Evolutionary conservation across 2,797 vertebrate species (phyloP).

Genomic region (Typhlichthys subterraneus): DNA sequence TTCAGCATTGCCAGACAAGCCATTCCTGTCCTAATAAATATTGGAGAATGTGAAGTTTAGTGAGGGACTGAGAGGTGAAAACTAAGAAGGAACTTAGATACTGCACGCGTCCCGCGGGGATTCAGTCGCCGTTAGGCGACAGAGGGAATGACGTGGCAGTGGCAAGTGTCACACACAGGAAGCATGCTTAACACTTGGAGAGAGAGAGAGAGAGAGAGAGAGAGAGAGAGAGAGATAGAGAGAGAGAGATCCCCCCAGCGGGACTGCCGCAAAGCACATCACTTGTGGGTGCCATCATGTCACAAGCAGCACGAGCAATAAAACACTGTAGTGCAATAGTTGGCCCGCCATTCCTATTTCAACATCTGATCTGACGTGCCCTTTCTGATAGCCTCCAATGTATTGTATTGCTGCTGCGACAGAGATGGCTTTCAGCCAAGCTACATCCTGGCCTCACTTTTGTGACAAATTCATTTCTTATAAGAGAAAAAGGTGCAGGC

Average conservation of each 20-base stretch:
- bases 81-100: slow-evolving; percentile 37
- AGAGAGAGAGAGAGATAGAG: background rate
- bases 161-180: slow-evolving; percentile 45
- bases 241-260: slow-evolving; percentile 42
- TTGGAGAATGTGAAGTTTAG: slow-evolving; percentile 52
- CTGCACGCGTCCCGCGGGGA: slow-evolving; percentile 51
- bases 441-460: slow-evolving; percentile 41
- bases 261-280: slow-evolving; percentile 29
- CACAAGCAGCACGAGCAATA: slow-evolving; percentile 41
- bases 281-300: slow-evolving; percentile 46
- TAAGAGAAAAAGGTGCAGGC: slow-evolving; percentile 57
- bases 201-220: background rate
- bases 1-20: slow-evolving; percentile 52
- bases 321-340: slow-evolving; percentile 29
- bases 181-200: slow-evolving; percentile 47
- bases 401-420: slow-evolving; percentile 41
- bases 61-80: slow-evolving; percentile 21
- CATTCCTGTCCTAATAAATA: slow-evolving; percentile 52
- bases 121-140: slow-evolving; percentile 59
- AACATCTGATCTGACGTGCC: slow-evolving; percentile 46
- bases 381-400: slow-evolving; percentile 53
- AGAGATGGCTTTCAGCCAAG: slow-evolving; percentile 43
- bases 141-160: slow-evolving; percentile 47
- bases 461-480: slow-evolving; percentile 64
- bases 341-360: slow-evolving; percentile 37